Evolutionary conservation across 1,140 invertebrate species (phyloP).

Genomic region (Nymphalis io): DNA sequence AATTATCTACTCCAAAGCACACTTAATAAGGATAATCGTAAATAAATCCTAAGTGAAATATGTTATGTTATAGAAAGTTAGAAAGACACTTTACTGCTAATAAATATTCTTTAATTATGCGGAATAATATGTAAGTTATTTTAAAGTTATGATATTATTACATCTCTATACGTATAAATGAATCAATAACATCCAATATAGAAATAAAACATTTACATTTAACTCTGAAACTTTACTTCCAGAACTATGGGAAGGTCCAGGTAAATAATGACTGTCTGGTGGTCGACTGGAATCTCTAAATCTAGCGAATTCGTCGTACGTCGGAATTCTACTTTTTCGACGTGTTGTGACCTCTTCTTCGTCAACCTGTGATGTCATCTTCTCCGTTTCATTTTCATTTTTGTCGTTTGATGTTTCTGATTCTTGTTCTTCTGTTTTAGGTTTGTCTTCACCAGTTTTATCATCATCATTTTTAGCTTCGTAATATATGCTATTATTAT

Average conservation of each 20-base stretch:
- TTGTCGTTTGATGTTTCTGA: neutral
- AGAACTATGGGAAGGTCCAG: slow-evolving; percentile 14
- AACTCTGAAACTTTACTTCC: neutral
- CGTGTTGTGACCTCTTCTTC: neutral
- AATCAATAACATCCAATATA: neutral
- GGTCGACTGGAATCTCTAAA: slow-evolving; percentile 41
- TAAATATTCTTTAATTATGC: no score
- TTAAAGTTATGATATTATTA: no score
- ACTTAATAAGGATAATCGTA: no score
- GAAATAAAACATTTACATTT: neutral
- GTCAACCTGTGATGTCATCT: neutral
- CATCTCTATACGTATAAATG: no score
- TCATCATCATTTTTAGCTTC: neutral
- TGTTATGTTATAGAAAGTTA: no score
- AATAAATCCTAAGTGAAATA: no score
- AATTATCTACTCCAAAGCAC: no score
- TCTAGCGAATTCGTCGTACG: slow-evolving; percentile 40
- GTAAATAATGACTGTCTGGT: slow-evolving; percentile 42
- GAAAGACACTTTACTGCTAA: no score
- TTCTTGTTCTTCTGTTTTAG: neutral
- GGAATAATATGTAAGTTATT: no score
- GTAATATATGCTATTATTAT: neutral
- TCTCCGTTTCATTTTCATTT: neutral
- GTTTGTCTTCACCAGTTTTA: neutral
- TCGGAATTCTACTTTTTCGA: slow-evolving; percentile 38